phyloP scores from a whole-genome alignment of 2,797 vertebrate genomes.

The Rhincodon typus region DNA sequence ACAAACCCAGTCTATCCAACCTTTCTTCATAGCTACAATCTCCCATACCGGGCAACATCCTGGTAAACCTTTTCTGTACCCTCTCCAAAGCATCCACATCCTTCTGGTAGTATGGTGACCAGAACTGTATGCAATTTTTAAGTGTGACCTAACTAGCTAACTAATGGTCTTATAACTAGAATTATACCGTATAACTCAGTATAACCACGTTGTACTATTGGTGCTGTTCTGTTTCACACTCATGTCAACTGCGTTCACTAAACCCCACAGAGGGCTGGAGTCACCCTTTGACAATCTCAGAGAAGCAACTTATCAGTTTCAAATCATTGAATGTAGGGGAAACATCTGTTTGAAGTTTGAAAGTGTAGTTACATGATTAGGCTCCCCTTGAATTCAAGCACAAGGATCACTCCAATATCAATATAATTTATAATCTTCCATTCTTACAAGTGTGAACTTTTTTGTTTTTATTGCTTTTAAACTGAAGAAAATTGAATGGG shows the following conservation, averaged over 20 bases:
- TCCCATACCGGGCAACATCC: too few relatives aligned
- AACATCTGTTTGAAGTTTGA: neutral
- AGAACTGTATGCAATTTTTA: too few relatives aligned
- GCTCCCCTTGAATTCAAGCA: neutral
- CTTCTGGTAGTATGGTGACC: too few relatives aligned
- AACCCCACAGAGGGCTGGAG: neutral
- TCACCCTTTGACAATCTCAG: neutral
- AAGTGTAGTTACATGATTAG: neutral
- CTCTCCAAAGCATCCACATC: too few relatives aligned
- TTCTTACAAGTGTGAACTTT: neutral
- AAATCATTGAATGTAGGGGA: neutral
- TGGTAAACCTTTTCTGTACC: too few relatives aligned
- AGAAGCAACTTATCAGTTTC: neutral
- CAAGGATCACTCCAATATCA: neutral
- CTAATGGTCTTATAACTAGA: neutral
- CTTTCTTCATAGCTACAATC: too few relatives aligned
- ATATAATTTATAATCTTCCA: neutral
- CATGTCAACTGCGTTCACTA: neutral
- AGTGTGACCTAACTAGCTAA: too few relatives aligned
- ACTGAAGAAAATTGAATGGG: neutral
- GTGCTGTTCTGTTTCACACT: neutral
- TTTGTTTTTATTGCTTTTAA: neutral
- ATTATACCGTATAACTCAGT: too few relatives aligned
- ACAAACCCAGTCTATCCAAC: too few relatives aligned
- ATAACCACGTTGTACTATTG: neutral